Evolutionary conservation across 2,113 vertebrate species (phyloP), one percentile per base, ranked within the genome.

Genomic region (Illadopsis cleaveri): DNA sequence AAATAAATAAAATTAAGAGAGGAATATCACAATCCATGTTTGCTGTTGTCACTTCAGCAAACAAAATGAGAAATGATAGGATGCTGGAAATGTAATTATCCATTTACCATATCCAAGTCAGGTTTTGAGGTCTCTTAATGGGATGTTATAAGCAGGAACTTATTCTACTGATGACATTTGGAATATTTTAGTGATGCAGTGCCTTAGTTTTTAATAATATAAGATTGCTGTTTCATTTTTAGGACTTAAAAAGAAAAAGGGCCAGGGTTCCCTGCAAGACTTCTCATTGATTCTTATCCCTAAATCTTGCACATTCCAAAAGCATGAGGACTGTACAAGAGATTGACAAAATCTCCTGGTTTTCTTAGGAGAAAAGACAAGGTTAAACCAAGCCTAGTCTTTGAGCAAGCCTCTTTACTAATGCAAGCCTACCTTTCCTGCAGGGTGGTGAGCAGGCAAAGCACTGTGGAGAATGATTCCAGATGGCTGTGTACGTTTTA

Each of bases 361-460:
- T 72, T 57, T 30, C 37, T 28, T 42, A 66, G 45, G 21, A 64
- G 23, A 60, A 72, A 42, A 53, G 31, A 33, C 11, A 21, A 58
- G 13, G 40, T 65, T 91, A 70, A 84, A 73, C 37, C 42, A 78
- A 87, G 25, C 28, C 45, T 17, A 28, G 22, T 24, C 19, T 69
- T 10, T 17, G 27, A 65, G 53, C 47, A 71, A 33, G 30, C 20
- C 11, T 22, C 53, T 47, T 33, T 15, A 24, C 18, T 10, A 22
- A 73, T 44, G 80, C 77, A 31, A 7, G 17, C 70, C 48, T 85
- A 98, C 98, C 94, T 16, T 44, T 9, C 38, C 61, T 88, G 87
- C 98, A 98, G 61, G 48, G 92, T 19, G 97, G 82, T 4, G 79
- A 76, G 27, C 97, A 98, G 87, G 96, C 93, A 38, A 97, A 92